phyloP scores from a whole-genome alignment of 2,888 invertebrate genomes.

The Meta bourneti region DNA sequence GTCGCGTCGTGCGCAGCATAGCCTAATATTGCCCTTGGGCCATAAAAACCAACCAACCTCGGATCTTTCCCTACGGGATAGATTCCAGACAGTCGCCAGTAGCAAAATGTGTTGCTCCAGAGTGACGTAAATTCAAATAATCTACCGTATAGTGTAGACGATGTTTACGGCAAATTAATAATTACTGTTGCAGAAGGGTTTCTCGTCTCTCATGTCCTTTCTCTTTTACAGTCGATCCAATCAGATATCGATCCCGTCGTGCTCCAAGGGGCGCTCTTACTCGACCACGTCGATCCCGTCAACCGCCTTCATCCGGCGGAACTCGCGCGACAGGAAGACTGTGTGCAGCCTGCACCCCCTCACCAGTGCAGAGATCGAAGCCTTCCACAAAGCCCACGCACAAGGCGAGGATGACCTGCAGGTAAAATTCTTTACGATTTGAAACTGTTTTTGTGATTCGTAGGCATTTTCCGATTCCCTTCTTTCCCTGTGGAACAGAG shows the following conservation, averaged over 20 bases:
- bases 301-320: constrained; percentile 77
- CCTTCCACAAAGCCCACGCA: constrained; percentile 62
- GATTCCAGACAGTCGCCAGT: too few species aligned
- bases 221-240: constrained; percentile 66
- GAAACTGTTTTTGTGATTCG: neutral
- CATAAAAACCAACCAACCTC: too few species aligned
- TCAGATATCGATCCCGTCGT: constrained; percentile 77
- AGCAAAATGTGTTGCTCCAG: too few species aligned
- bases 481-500: neutral
- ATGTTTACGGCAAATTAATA: too few species aligned
- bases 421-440: neutral
- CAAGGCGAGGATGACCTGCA: constrained; percentile 60
- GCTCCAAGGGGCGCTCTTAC: constrained; percentile 80
- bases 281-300: constrained; percentile 80
- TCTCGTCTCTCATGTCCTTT: neutral
- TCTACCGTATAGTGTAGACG: too few species aligned
- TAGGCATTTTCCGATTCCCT: neutral
- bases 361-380: constrained; percentile 78
- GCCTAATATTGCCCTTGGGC: too few species aligned
- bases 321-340: constrained; percentile 80
- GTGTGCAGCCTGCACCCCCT: constrained; percentile 80
- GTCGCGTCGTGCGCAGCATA: too few species aligned
- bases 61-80: too few species aligned
- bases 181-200: too few species aligned
- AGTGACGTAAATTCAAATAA: too few species aligned